These are phyloP conservation scores for Hyles vespertilio DNA, from an alignment of 1,140 invertebrate genomes.

Conservation along the genomic window DNA sequence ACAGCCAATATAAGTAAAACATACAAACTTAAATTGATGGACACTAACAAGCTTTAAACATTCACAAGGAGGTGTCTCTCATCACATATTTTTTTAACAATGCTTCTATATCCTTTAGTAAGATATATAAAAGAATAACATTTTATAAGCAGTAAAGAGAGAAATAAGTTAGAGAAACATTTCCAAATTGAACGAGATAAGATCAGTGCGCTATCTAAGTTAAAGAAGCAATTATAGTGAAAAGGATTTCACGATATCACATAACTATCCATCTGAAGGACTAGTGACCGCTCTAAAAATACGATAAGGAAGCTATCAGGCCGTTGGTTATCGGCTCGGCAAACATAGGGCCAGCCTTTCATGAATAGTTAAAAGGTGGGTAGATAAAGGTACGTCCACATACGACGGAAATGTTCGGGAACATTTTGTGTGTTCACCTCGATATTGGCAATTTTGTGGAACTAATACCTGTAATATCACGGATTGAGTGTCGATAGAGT, in stretches of 20 bases:
- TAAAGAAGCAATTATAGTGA: not conserved
- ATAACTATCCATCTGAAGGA: slow-evolving; percentile 14
- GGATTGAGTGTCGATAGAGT: slow-evolving; percentile 45
- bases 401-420: not conserved
- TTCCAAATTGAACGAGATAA: no score
- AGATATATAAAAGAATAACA: no score
- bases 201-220: no score
- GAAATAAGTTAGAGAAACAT: no score
- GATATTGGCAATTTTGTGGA: slow-evolving; percentile 6
- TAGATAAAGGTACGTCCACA: slow-evolving; percentile 31
- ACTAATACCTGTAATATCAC: slow-evolving; percentile 23
- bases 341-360: slow-evolving; percentile 43
- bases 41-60: no score
- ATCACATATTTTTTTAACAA: no score
- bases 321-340: slow-evolving; percentile 40
- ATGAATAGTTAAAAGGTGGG: slow-evolving; percentile 57
- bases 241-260: slow-evolving; percentile 7
- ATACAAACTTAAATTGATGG: no score
- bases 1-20: no score
- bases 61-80: no score
- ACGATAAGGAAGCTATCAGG: slow-evolving; percentile 48
- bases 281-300: slow-evolving; percentile 36
- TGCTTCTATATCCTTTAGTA: no score
- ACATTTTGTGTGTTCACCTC: not conserved
- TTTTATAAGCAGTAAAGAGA: no score